These are phyloP conservation scores for Cheilosia grossa DNA, from an alignment of 2,888 invertebrate genomes.

Conservation along the genomic window DNA sequence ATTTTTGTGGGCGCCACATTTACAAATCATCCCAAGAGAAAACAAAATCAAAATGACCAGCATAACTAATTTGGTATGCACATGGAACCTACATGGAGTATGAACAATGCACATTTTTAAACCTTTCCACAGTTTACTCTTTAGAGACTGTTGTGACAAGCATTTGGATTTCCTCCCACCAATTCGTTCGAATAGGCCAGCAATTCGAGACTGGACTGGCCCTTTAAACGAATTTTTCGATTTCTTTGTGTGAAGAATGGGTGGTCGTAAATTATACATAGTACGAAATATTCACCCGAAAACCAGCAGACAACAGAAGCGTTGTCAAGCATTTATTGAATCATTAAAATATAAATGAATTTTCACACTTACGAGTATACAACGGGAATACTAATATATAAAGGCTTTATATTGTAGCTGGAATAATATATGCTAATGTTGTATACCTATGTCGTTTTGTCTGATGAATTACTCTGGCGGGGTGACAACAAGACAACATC, in stretches of 20 bases:
- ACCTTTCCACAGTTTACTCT: conserved; percentile 47
- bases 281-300: conserved; percentile 40
- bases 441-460: conserved; percentile 46
- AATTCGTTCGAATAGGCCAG: too few relatives aligned
- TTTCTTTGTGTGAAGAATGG: conserved; percentile 32
- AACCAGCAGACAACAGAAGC: conserved; percentile 39
- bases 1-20: conserved; percentile 45
- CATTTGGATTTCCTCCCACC: neutral
- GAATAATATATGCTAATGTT: conserved; percentile 45
- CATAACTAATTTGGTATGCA: conserved; percentile 58
- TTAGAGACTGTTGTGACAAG: conserved; percentile 7
- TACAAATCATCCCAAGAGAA: conserved; percentile 24
- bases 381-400: conserved; percentile 46
- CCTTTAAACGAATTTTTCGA: conserved; percentile 42
- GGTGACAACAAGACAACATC: conserved; percentile 44
- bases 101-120: conserved; percentile 4
- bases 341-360: conserved; percentile 64
- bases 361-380: conserved; percentile 34
- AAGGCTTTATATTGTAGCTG: conserved; percentile 32
- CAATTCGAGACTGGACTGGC: conserved; percentile 27
- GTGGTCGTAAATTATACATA: conserved; percentile 50
- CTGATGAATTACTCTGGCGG: conserved; percentile 43
- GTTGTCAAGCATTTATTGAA: conserved; percentile 46
- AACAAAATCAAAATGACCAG: conserved; percentile 60
- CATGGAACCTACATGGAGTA: neutral